Percentiles rank a stretch among this genome's conserved stretches.
phyloP scores from a whole-genome alignment of 2,888 invertebrate genomes.

The Stegophylla sp. region DNA sequence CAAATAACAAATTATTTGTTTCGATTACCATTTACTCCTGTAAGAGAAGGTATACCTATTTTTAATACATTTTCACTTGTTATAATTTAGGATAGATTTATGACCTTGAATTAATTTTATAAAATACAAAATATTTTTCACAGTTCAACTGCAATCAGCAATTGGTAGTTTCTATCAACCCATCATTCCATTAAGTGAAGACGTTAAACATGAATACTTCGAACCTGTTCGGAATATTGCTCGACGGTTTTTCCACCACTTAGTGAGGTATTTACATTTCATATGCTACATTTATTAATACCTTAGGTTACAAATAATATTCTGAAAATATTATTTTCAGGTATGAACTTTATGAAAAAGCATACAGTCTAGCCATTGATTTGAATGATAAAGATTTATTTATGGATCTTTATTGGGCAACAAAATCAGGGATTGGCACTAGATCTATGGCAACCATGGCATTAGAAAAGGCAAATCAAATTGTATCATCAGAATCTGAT shows the following conservation, averaged over 20 bases:
- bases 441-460: conserved; percentile 74
- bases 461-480: conserved; percentile 71
- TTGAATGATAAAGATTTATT: conserved; percentile 85
- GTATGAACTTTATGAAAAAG: conserved; percentile 78
- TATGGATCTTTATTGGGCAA: conserved; percentile 80
- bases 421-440: conserved; percentile 70
- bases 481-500: conserved; percentile 56
- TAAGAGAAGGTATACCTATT: conserved; percentile 68
- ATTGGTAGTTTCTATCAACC: conserved; percentile 82
- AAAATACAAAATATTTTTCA: neutral
- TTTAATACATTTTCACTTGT: neutral
- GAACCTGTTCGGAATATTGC: conserved; percentile 79
- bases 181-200: conserved; percentile 72
- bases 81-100: neutral
- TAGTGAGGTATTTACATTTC: conserved; percentile 75
- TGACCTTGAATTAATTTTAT: conserved; percentile 20
- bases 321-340: conserved; percentile 64
- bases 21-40: conserved; percentile 69
- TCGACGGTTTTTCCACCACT: conserved; percentile 84
- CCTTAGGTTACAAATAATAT: conserved; percentile 47
- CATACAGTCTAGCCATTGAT: conserved; percentile 84
- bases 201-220: conserved; percentile 76
- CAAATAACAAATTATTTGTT: conserved; percentile 75
- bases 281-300: neutral
- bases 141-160: conserved; percentile 75